Conservation (phyloP, 1,140 invertebrate genomes). For the Anastatus disparis region DNA sequence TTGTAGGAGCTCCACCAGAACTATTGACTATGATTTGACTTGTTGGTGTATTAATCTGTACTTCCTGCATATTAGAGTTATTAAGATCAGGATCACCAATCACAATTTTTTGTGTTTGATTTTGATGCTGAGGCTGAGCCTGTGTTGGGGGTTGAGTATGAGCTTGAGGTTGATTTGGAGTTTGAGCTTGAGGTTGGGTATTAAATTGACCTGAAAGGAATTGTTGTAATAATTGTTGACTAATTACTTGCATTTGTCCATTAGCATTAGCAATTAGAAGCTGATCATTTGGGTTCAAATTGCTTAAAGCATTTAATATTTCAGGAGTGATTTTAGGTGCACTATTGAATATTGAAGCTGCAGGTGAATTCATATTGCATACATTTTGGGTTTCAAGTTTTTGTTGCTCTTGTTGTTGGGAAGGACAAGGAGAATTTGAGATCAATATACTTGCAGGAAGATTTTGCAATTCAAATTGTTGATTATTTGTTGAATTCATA, state of each 20-base stretch:
- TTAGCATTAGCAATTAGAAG: slow-evolving; percentile 63
- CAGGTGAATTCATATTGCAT: slow-evolving; percentile 52
- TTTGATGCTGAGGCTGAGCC: slow-evolving; percentile 53
- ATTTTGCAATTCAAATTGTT: slow-evolving; percentile 37
- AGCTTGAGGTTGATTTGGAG: slow-evolving; percentile 42
- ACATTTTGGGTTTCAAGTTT: slow-evolving; percentile 48
- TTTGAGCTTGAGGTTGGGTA: slow-evolving; percentile 40
- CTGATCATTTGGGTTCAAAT: slow-evolving; percentile 65
- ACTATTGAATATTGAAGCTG: slow-evolving; percentile 58
- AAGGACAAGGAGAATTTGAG: slow-evolving; percentile 23
- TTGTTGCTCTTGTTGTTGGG: slow-evolving; percentile 42
- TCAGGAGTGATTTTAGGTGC: slow-evolving; percentile 64
- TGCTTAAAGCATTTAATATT: slow-evolving; percentile 63
- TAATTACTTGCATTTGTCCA: slow-evolving; percentile 65
- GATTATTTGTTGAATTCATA: slow-evolving; percentile 29
- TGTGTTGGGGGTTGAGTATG: slow-evolving; percentile 36
- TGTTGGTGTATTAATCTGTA: slow-evolving; percentile 65
- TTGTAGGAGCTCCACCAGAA: slow-evolving; percentile 64
- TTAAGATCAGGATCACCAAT: slow-evolving; percentile 61
- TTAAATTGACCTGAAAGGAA: slow-evolving; percentile 61
- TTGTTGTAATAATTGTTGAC: slow-evolving; percentile 63
- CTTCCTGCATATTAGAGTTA: slow-evolving; percentile 61
- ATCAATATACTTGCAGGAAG: slow-evolving; percentile 28
- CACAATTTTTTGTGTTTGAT: slow-evolving; percentile 63
- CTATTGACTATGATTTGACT: slow-evolving; percentile 67